Evolutionary conservation across 35 echinoderm and acorn worm genomes (phyloP), one percentile per base, ranked within the genome.

Genomic region (Chiridota heheva): DNA sequence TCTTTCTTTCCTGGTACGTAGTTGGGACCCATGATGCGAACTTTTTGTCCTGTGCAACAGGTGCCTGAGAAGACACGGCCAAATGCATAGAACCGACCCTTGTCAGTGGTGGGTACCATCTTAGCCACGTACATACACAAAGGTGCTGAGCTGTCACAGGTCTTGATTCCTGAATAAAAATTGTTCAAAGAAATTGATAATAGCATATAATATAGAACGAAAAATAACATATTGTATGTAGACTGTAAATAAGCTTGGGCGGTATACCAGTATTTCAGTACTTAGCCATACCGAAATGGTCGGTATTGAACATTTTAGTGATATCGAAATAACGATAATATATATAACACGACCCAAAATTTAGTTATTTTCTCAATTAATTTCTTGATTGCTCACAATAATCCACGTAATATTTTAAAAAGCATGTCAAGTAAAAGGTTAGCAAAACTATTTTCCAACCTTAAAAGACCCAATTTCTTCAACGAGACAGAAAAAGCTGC

Each of bases 21-120:
- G 74, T 98, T 91, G 30, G 95, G 95, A 32, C 95, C 95, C 95
- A 98, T 98, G 71, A 98, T 91, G 26, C 95, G 84, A 32, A 71
- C 76, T 63, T 89, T 91, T 75, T 73, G 89, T 17, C 95, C 95
- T 5, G 95, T 84, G 62, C 65, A 62, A 39, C 88, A 80, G 32
- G 39, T 88, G 56, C 95, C 95, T 43, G 95, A 88, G 69, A 98
- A 98, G 17, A 98, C 94, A 41, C 94, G 78, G 12, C 95, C 95
- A 68, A 98, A 98, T 7, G 95, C 95, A 69, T 85, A 92, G 73
- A 97, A 98, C 64, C 89, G 89, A 31, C 95, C 95, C 72, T 91
- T 91, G 85, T 98, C 95, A n/a, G 84, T 47, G 17, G 89, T 98
- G n/a, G 95, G 95, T 73, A 98, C 95, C 89, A 98, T 98, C 84